Percentiles rank a stretch among this genome's conserved stretches.
Conservation (phyloP, 2,888 invertebrate species). For the Caenorhabditis zanzibari region DNA sequence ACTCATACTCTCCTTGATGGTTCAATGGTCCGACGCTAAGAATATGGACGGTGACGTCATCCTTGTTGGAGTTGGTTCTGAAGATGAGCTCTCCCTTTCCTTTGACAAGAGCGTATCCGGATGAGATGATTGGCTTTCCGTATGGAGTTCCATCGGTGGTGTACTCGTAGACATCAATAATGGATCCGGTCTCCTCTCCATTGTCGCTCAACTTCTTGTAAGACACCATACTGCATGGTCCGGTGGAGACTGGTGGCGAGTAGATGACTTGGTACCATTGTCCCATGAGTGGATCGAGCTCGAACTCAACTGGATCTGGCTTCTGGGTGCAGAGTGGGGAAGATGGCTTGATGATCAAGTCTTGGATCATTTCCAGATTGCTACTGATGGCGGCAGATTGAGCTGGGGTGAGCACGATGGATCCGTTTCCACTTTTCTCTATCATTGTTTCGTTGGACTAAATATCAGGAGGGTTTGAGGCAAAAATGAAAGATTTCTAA, state of each 20-base stretch:
- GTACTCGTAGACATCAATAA: slow-evolving; percentile 84
- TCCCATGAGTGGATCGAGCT: slow-evolving; percentile 82
- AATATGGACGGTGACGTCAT: slow-evolving; percentile 83
- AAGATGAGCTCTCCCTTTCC: slow-evolving; percentile 83
- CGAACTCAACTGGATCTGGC: slow-evolving; percentile 82
- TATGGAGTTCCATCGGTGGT: slow-evolving; percentile 83
- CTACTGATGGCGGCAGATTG: slow-evolving; percentile 82
- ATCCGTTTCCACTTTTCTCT: slow-evolving; percentile 62
- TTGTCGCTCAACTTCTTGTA: slow-evolving; percentile 82
- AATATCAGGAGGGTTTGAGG: slow-evolving; percentile 2
- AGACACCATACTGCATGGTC: slow-evolving; percentile 83
- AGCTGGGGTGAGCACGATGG: slow-evolving; percentile 75
- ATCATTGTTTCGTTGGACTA: slow-evolving; percentile 71
- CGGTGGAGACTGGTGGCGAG: slow-evolving; percentile 82
- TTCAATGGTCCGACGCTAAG: slow-evolving; percentile 82
- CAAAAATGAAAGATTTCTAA: neutral
- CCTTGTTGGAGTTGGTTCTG: slow-evolving; percentile 82
- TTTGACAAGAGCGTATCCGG: slow-evolving; percentile 83
- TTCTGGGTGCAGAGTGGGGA: slow-evolving; percentile 83
- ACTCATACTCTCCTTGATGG: slow-evolving; percentile 81
- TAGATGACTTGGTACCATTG: slow-evolving; percentile 83
- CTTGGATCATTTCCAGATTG: slow-evolving; percentile 83
- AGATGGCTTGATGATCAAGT: slow-evolving; percentile 82
- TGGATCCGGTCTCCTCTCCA: slow-evolving; percentile 72
- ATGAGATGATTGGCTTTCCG: slow-evolving; percentile 82